phyloP scores from a whole-genome alignment of 1,140 invertebrate genomes.

The Drosophila biarmipes region DNA sequence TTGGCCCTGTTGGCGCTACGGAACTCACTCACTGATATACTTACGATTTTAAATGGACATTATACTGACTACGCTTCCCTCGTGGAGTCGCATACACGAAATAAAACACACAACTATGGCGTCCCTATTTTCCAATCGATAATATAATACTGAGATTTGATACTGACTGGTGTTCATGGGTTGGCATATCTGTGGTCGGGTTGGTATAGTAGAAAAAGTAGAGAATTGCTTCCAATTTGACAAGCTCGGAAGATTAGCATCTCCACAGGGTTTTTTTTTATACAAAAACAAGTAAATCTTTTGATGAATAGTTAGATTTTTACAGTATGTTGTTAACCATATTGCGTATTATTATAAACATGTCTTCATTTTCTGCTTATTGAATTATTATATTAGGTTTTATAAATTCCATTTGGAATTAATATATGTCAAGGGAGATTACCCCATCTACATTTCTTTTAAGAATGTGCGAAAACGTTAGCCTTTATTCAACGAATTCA shows the following conservation, averaged over 20 bases:
- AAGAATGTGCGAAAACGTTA: neutral
- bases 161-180: neutral
- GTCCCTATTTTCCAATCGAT: conserved; percentile 73
- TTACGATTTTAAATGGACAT: conserved; percentile 67
- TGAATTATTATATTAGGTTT: no score
- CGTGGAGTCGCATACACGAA: conserved; percentile 35
- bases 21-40: conserved; percentile 61
- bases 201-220: neutral
- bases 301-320: no score
- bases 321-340: no score
- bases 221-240: neutral
- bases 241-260: no score
- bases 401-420: no score
- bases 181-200: neutral
- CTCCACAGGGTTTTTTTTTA: no score
- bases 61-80: conserved; percentile 59
- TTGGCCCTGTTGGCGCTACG: conserved; percentile 12
- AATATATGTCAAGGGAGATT: no score
- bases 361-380: no score
- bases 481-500: neutral
- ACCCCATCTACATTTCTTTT: neutral
- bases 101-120: conserved; percentile 77
- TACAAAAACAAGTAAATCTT: no score
- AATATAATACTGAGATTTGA: neutral
- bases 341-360: no score